Conservation (phyloP, 2,797 vertebrate species). For the Eulemur mongoz region DNA sequence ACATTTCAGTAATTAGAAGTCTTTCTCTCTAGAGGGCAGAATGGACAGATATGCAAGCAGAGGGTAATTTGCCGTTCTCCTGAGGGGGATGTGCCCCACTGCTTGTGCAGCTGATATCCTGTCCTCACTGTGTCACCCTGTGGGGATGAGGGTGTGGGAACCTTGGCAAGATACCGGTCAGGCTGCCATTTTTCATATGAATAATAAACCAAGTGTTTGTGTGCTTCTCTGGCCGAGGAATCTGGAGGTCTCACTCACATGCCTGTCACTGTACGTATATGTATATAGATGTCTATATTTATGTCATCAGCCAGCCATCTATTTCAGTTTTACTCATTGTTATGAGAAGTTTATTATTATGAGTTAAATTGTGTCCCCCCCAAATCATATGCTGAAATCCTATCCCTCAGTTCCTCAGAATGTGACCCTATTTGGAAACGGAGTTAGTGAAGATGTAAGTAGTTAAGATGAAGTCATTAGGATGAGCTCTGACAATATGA, state of each 20-base stretch:
- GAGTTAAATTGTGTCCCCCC: background rate
- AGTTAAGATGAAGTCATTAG: background rate
- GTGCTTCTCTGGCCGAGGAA: background rate
- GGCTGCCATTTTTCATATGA: background rate
- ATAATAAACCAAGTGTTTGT: background rate
- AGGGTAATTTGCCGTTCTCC: background rate
- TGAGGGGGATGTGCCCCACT: background rate
- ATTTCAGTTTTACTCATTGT: background rate
- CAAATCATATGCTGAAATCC: background rate
- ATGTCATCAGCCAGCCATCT: background rate
- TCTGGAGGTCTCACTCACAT: background rate
- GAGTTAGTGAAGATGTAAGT: background rate
- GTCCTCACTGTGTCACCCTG: background rate
- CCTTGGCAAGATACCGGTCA: fast-evolving
- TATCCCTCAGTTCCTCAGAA: background rate
- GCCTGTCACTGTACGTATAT: fast-evolving
- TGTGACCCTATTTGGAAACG: background rate
- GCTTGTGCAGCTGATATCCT: background rate
- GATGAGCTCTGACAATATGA: background rate
- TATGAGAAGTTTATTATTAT: background rate
- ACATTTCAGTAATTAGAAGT: background rate
- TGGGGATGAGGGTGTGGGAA: background rate
- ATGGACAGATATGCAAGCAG: background rate
- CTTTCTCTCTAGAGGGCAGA: background rate
- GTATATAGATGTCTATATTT: background rate